Evolutionary conservation across 1,140 invertebrate species (phyloP).

Genomic region (Gerris buenoi): DNA sequence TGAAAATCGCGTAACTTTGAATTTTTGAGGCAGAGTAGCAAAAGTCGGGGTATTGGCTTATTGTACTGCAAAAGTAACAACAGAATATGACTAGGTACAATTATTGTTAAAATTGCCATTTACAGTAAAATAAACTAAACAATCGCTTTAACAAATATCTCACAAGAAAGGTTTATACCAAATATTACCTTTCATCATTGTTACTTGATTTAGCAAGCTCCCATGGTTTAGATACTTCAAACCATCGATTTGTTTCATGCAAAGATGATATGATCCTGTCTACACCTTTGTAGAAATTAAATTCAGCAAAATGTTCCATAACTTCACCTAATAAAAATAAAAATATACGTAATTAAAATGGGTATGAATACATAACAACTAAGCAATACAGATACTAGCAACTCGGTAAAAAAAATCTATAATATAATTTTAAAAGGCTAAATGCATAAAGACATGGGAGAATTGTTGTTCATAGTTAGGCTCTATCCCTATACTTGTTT

Average conservation of each 20-base stretch:
- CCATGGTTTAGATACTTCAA: slow-evolving; percentile 79
- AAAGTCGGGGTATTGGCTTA: too few species aligned
- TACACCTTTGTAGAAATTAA: slow-evolving; percentile 70
- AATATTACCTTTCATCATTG: too few species aligned
- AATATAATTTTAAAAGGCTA: background rate
- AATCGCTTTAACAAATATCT: too few species aligned
- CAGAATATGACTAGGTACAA: too few species aligned
- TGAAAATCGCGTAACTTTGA: too few species aligned
- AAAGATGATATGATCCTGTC: slow-evolving; percentile 59
- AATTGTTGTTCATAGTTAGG: background rate
- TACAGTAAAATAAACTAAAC: too few species aligned
- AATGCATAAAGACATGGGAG: background rate
- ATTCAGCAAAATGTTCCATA: slow-evolving; percentile 49
- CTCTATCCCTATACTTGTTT: background rate
- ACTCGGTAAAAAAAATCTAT: background rate
- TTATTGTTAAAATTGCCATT: too few species aligned
- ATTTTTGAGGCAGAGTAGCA: too few species aligned
- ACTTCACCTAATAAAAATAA: slow-evolving; percentile 36
- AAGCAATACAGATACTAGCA: background rate
- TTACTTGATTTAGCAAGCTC: slow-evolving; percentile 52
- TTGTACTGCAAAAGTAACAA: too few species aligned
- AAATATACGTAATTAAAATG: background rate
- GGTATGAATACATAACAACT: background rate
- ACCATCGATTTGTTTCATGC: slow-evolving; percentile 66
- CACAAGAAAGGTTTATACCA: too few species aligned